A percentile compares a stretch with the other conserved stretches of the same genome.
phyloP scores from a whole-genome alignment of 2,797 vertebrate species.

The Lutjanus argentimaculatus region DNA sequence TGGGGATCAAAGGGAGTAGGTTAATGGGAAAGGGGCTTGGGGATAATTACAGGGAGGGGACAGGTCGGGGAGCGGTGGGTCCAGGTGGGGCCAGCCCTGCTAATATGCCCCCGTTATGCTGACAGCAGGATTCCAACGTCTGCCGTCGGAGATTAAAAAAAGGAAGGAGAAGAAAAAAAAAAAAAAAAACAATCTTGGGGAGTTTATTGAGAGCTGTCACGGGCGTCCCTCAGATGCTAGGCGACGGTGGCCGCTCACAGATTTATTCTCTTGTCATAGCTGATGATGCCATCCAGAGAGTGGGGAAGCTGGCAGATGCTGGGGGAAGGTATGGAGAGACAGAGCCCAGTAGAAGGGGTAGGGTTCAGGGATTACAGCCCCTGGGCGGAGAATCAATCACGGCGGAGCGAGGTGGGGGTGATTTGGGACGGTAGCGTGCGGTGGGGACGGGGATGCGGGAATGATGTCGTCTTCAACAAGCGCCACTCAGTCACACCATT shows the following conservation, averaged over 20 bases:
- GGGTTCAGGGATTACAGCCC: conserved; percentile 82
- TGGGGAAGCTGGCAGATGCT: conserved; percentile 66
- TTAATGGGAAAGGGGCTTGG: conserved; percentile 89
- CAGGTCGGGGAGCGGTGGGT: conserved; percentile 83
- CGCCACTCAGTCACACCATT: conserved; percentile 70
- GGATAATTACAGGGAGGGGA: conserved; percentile 91
- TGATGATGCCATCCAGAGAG: conserved; percentile 77
- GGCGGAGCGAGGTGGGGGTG: conserved; percentile 47
- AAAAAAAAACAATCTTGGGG: conserved; percentile 75
- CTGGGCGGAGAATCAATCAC: conserved; percentile 79
- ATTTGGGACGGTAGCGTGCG: conserved; percentile 58
- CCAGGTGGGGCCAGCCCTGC: conserved; percentile 84
- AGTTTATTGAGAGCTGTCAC: conserved; percentile 86
- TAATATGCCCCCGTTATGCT: conserved; percentile 91
- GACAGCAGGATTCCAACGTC: conserved; percentile 89
- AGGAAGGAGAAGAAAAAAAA: conserved; percentile 15
- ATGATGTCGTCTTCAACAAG: conserved; percentile 57
- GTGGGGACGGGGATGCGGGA: conserved; percentile 40
- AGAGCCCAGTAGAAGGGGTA: conserved; percentile 60
- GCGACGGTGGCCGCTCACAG: conserved; percentile 56
- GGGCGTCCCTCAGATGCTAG: conserved; percentile 67
- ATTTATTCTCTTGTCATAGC: conserved; percentile 85
- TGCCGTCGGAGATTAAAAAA: conserved; percentile 85
- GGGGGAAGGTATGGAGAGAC: conserved; percentile 47
- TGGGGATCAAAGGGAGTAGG: conserved; percentile 92